Evolutionary conservation across 2,113 vertebrate species (phyloP), one percentile per base, ranked within the genome.

Genomic region (Myotis yumanensis): DNA sequence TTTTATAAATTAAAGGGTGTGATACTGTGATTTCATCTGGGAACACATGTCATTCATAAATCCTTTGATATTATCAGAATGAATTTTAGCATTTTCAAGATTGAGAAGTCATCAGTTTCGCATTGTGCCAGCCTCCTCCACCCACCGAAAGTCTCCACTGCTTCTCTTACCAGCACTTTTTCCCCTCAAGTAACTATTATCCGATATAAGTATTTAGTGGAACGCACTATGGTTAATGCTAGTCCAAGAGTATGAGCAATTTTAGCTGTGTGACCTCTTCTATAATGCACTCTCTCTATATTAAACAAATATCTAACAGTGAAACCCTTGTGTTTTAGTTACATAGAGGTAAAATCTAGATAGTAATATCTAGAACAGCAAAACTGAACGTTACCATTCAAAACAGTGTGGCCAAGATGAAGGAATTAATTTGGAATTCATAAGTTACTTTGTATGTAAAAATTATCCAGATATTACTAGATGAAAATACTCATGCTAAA

Each of bases 151-250:
- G 4, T 5, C 0, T 48, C 2, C 35, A 66, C 32, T 22, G 40
- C 12, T 9, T 0, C 7, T 17, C n/a, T 14, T 48, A 0, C 0
- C 10, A 54, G 6, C 10, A 20, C 17, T n/a, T 62, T 5, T 6
- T 2, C 23, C 4, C 12, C 0, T 0, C 11, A 62, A n/a, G 25
- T 30, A 15, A 91, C n/a, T 43, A 23, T 62, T 83, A n/a, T 11
- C 25, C 12, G 40, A 51, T 7, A 16, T 18, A 79, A 59, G 8
- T 12, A 22, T 20, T n/a, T 51, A 69, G 23, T 52, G n/a, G 69
- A 80, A n/a, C 5, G n/a, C 10, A 71, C 15, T 35, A 88, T 72
- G 30, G 57, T 23, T 66, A 52, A 90, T 30, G 8, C 17, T 59
- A n/a, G 11, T 46, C 11, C 12, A 46, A 68, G 59, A 32, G 2